Evolutionary conservation across 2,888 invertebrate species (phyloP), one percentile per base, ranked within the genome.

Genomic region (Folsomia manolachei): DNA sequence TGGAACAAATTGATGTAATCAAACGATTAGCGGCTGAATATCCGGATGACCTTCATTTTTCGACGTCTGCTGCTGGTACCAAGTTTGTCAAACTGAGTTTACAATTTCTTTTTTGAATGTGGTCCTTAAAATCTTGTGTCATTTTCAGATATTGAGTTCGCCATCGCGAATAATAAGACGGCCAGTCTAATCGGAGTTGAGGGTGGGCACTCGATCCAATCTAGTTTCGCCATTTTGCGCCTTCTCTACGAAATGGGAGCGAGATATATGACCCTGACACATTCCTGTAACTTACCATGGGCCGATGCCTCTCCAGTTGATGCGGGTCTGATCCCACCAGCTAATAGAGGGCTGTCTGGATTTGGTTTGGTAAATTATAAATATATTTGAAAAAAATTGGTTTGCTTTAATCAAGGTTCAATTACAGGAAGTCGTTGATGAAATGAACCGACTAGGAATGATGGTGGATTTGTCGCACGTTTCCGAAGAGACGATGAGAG

Each of bases 241-340:
- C 92, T 93, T 81, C 91, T 94, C 84, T 94, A 95, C 84, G 91
- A 92, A 76, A 87, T 95, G 68, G 95, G 95, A 62, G 94, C 93
- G 71, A 86, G 92, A 64, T 95, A 95, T 84, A 88, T 96, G 83
- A 95, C 95, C 56, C 88, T 96, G 74, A 95, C 95, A 63, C 95
- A 95, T 84, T 92, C 91, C 81, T 95, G 95, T 84, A 93, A 94
- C 85, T 94, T 92, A 68, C 90, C 93, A 77, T 95, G 95, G 95
- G 77, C 75, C 24, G 79, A 80, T 27, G 69, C 76, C 24, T 70
- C 73, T 21, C 73, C 65, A n/a, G 80, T 80, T 1, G 80, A 80
- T 62, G 27, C 53, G 18, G 69, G 61, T 24, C 71, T 74, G 1
- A 51, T 73, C 14, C 52, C 39, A n/a, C 77, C 78, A 0, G 69